These are phyloP conservation scores for Anoplolepis gracilipes DNA, from an alignment of 1,140 invertebrate species.

Conservation along the genomic window DNA sequence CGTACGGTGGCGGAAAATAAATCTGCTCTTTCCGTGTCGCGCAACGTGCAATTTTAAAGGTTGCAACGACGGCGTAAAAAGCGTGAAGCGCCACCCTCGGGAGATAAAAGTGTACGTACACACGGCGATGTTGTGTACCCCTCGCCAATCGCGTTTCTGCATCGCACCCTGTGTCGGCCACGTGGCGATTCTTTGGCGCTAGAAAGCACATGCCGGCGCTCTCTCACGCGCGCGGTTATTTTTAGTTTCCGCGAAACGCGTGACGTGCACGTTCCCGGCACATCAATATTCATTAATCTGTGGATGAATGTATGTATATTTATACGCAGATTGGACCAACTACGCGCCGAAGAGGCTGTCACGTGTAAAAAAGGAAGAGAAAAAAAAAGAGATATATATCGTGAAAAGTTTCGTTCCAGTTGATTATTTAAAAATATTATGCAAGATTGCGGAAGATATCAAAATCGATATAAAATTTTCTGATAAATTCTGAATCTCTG, in stretches of 20 bases:
- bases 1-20: conserved; percentile 70
- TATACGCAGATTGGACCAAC: conserved; percentile 28
- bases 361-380: neutral
- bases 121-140: neutral
- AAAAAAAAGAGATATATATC: no score
- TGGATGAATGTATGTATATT: conserved; percentile 69
- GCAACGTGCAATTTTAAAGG: conserved; percentile 76
- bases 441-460: neutral
- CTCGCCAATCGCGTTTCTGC: conserved; percentile 27
- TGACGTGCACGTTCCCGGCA: conserved; percentile 20
- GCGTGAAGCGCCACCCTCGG: conserved; percentile 36
- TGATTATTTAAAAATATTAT: conserved; percentile 26
- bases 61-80: conserved; percentile 56
- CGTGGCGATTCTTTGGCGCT: conserved; percentile 37
- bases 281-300: conserved; percentile 76
- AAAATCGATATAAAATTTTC: no score
- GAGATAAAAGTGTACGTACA: conserved; percentile 66
- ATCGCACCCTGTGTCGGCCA: conserved; percentile 26
- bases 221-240: conserved; percentile 38
- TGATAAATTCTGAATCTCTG: no score
- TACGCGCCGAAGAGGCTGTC: conserved; percentile 27
- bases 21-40: conserved; percentile 67
- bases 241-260: conserved; percentile 49
- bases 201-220: neutral
- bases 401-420: conserved; percentile 1